Percentiles rank a stretch among this genome's conserved stretches.
These are phyloP conservation scores for Agrenia bidenticulata DNA, from an alignment of 2,888 invertebrate species.

Conservation along the genomic window DNA sequence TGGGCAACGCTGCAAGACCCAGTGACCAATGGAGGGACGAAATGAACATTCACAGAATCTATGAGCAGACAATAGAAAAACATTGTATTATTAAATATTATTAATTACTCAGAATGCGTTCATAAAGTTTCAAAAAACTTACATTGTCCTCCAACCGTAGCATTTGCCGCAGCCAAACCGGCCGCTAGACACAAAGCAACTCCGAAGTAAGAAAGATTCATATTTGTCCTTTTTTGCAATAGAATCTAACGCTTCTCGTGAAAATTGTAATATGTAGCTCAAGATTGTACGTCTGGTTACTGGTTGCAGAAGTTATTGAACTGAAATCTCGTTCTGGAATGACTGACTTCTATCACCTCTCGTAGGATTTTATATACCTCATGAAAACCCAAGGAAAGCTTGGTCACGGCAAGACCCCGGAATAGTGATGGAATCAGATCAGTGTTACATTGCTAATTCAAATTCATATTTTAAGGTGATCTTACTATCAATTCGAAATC, in stretches of 20 bases:
- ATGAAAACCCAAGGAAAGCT: no score
- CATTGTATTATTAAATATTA: not conserved
- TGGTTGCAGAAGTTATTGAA: no score
- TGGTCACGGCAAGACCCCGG: no score
- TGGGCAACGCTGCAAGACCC: conserved; percentile 33
- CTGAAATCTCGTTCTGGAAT: no score
- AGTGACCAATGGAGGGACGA: conserved; percentile 42
- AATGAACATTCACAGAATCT: conserved; percentile 45
- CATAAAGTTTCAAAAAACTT: conserved; percentile 15
- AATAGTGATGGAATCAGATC: no score
- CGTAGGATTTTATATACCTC: no score
- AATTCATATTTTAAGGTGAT: not conserved
- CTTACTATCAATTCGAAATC: conserved; percentile 1
- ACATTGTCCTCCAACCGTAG: conserved; percentile 42
- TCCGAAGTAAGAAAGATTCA: conserved; percentile 8
- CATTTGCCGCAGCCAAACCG: conserved; percentile 12
- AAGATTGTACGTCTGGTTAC: no score
- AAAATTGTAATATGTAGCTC: no score
- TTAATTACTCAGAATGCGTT: not conserved
- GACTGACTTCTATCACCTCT: no score
- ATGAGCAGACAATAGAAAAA: conserved; percentile 7
- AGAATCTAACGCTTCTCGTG: no score
- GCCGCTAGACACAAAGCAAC: conserved; percentile 1
- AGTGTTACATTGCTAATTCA: not conserved
- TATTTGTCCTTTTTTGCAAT: no score